Percentiles rank a stretch among this genome's conserved stretches.
These are phyloP conservation scores for Melolontha melolontha DNA, from an alignment of 2,888 invertebrate genomes.

Conservation along the genomic window DNA sequence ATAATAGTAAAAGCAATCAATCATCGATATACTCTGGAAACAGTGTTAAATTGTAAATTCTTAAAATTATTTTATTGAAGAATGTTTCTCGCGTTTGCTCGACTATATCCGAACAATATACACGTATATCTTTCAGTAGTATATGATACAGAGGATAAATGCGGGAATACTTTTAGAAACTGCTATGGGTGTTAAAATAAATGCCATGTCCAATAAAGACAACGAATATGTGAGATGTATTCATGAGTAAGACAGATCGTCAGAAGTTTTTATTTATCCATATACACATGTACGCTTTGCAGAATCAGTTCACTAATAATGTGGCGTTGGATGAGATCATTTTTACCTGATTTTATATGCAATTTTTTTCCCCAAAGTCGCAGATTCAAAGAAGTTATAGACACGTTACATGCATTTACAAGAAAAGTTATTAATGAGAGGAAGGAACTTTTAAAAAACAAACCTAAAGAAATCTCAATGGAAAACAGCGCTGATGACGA, in stretches of 20 bases:
- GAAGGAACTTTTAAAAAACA: constrained; percentile 5
- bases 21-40: too few relatives aligned
- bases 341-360: constrained; percentile 28
- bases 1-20: too few relatives aligned
- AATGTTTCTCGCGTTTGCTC: too few relatives aligned
- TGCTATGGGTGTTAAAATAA: constrained; percentile 33
- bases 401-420: constrained; percentile 19
- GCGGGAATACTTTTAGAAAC: constrained; percentile 25
- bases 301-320: constrained; percentile 33
- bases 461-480: neutral
- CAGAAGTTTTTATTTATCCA: neutral
- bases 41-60: too few relatives aligned
- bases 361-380: neutral
- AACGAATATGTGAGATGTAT: constrained; percentile 27
- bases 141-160: too few relatives aligned
- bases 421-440: constrained; percentile 22
- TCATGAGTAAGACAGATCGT: constrained; percentile 13
- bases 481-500: neutral
- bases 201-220: constrained; percentile 33
- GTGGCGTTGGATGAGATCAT: constrained; percentile 19
- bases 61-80: too few relatives aligned
- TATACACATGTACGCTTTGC: neutral
- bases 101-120: too few relatives aligned
- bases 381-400: neutral
- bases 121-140: too few relatives aligned